phyloP scores from a whole-genome alignment of 1,140 invertebrate species.

The Ericerus pela region DNA sequence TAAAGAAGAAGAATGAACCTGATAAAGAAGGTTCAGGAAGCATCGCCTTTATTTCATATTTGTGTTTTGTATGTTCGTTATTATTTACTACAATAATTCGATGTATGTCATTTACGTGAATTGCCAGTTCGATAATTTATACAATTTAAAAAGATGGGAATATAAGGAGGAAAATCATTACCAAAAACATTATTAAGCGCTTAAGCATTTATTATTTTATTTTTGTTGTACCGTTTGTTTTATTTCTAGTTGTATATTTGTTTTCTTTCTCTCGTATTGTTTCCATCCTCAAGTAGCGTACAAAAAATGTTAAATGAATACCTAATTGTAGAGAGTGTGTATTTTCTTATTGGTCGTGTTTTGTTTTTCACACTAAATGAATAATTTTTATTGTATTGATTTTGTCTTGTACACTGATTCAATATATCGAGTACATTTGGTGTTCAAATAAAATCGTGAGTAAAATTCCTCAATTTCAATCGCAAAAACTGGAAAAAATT shows the following conservation, averaged over 20 bases:
- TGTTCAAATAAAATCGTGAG: too few species aligned
- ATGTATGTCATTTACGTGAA: not conserved
- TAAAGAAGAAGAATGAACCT: not conserved
- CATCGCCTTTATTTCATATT: not conserved
- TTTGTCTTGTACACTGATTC: too few species aligned
- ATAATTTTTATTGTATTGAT: too few species aligned
- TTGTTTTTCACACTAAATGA: too few species aligned
- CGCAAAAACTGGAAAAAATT: too few species aligned
- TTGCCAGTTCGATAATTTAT: not conserved
- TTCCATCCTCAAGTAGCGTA: too few species aligned
- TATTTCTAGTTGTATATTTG: not conserved
- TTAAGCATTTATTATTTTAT: slow-evolving; percentile 6
- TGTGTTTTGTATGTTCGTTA: not conserved
- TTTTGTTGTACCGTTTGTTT: not conserved
- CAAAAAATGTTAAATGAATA: too few species aligned
- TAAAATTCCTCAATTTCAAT: too few species aligned
- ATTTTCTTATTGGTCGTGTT: too few species aligned
- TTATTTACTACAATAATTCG: too few species aligned
- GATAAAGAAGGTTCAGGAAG: not conserved
- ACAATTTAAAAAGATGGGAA: not conserved
- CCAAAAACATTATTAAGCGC: slow-evolving; percentile 6
- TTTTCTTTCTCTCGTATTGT: not conserved
- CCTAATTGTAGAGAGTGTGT: too few species aligned
- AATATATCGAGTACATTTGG: too few species aligned
- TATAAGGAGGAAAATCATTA: not conserved